A percentile compares a stretch with the other conserved stretches of the same genome.
phyloP scores from a whole-genome alignment of 2,797 vertebrate species.

The Myotis findleyi region DNA sequence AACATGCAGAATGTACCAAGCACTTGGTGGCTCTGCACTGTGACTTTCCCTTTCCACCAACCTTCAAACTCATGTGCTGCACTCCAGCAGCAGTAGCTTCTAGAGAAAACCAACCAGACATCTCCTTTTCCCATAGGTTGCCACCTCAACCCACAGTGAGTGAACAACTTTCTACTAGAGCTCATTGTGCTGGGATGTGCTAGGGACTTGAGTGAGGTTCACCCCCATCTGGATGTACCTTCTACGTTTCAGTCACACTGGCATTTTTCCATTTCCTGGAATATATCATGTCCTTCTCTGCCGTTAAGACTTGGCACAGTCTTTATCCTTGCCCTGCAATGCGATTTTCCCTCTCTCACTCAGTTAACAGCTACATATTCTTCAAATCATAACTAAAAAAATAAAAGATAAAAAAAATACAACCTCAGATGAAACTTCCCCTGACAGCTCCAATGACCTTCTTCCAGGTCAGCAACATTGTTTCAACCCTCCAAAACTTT shows the following conservation, averaged over 20 bases:
- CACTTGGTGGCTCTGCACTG: background rate
- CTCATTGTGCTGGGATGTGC: background rate
- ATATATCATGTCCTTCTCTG: background rate
- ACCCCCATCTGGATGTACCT: background rate
- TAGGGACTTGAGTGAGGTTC: background rate
- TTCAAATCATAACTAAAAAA: background rate
- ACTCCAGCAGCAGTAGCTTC: background rate
- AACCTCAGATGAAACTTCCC: background rate
- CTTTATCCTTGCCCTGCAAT: background rate
- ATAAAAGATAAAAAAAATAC: background rate
- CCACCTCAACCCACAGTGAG: background rate
- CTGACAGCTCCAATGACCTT: background rate
- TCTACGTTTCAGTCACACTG: background rate
- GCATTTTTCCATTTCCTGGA: background rate
- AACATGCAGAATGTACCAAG: background rate
- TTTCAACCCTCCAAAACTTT: background rate
- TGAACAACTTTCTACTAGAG: background rate
- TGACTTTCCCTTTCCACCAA: background rate
- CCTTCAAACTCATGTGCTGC: background rate
- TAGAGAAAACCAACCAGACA: background rate
- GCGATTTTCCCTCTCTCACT: background rate
- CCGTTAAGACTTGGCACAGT: background rate
- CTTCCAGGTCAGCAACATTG: background rate
- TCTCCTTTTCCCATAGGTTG: background rate
- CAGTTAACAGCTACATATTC: background rate